Evolutionary conservation across 2,888 invertebrate species (phyloP).

Genomic region (Drosophila sordidapex): DNA sequence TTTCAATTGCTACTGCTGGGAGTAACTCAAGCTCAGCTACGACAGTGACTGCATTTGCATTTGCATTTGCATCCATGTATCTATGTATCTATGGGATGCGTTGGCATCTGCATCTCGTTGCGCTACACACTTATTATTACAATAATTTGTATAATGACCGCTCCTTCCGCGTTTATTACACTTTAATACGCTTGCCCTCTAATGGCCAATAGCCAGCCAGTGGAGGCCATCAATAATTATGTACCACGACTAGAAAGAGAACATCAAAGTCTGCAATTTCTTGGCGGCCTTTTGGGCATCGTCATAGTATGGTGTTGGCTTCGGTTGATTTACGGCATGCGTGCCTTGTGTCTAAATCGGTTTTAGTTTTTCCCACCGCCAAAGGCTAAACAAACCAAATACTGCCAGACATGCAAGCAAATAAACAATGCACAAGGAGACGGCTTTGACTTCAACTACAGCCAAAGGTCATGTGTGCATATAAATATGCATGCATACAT

Average conservation of each 20-base stretch:
- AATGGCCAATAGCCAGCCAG: slow-evolving; percentile 43
- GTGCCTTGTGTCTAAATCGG: slow-evolving; percentile 40
- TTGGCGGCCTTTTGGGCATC: slow-evolving; percentile 30
- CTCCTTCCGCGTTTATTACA: slow-evolving; percentile 58
- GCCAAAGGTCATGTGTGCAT: slow-evolving; percentile 65
- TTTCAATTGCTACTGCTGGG: slow-evolving; percentile 64
- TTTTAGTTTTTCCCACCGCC: slow-evolving; percentile 41
- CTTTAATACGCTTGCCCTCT: slow-evolving; percentile 63
- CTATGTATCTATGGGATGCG: slow-evolving; percentile 48
- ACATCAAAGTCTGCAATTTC: slow-evolving; percentile 12
- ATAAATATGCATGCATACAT: slow-evolving; percentile 6
- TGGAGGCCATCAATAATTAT: slow-evolving; percentile 61
- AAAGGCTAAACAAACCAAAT: slow-evolving; percentile 70
- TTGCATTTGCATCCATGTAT: slow-evolving; percentile 26
- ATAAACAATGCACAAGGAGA: slow-evolving; percentile 75
- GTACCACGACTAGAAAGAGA: slow-evolving; percentile 21
- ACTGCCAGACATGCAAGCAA: slow-evolving; percentile 61
- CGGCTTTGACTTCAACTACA: slow-evolving; percentile 43
- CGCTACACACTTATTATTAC: slow-evolving; percentile 31
- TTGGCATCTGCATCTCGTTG: slow-evolving; percentile 16
- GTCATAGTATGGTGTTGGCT: slow-evolving; percentile 30
- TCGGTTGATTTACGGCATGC: slow-evolving; percentile 54
- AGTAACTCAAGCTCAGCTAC: slow-evolving; percentile 32
- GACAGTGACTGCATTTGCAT: slow-evolving; percentile 21
- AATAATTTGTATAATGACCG: slow-evolving; percentile 50